Percentiles rank a stretch among this genome's conserved stretches.
Evolutionary conservation across 2,113 vertebrate species (phyloP).

Genomic region (Carollia perspicillata): DNA sequence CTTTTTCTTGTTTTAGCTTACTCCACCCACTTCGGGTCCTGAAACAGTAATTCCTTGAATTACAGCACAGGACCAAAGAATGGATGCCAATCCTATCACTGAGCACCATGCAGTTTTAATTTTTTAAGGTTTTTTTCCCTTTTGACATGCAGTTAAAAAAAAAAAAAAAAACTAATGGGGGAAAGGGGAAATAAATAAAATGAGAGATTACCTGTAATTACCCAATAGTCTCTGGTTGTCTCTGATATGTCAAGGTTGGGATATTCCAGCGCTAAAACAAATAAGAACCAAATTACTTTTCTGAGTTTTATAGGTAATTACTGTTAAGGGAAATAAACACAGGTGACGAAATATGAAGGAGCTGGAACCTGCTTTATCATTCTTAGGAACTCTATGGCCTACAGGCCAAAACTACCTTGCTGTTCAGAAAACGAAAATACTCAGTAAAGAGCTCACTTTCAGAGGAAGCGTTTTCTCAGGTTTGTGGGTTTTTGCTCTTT

Average conservation of each 20-base stretch:
- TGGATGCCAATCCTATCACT: background rate
- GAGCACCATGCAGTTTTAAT: background rate
- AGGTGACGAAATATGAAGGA: background rate
- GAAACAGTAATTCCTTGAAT: background rate
- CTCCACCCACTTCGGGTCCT: background rate
- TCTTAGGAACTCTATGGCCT: background rate
- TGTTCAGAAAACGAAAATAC: background rate
- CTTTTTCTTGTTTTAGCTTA: background rate
- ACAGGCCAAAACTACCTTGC: background rate
- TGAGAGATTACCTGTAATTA: slow-evolving; percentile 91
- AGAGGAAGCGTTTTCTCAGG: background rate
- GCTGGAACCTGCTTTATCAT: background rate
- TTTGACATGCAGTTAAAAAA: background rate
- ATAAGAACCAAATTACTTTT: slow-evolving; percentile 46
- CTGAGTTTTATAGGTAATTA: background rate
- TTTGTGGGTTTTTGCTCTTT: background rate
- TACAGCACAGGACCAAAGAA: background rate
- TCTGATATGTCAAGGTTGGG: slow-evolving; percentile 95
- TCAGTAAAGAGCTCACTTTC: background rate
- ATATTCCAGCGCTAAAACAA: slow-evolving; percentile 92
- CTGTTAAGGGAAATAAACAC: background rate
- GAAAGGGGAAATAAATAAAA: background rate
- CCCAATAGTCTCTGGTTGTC: slow-evolving; percentile 95
- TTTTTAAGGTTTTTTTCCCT: background rate
- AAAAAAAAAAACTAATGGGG: background rate